phyloP scores from a whole-genome alignment of 2,113 vertebrate genomes.

The Ceyx melanurus region DNA sequence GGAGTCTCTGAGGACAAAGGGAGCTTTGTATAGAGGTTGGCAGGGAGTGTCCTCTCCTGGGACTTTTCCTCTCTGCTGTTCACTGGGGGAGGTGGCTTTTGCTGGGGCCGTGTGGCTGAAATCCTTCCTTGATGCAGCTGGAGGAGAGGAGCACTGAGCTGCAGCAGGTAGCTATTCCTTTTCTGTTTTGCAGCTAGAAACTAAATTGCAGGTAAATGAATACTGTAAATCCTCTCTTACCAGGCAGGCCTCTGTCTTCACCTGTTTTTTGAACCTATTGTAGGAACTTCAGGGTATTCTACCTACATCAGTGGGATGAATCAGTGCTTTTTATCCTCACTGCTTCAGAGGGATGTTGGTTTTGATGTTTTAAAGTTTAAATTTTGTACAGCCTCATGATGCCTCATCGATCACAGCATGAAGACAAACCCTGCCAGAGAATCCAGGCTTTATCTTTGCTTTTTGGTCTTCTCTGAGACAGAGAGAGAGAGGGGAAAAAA shows the following conservation, averaged over 20 bases:
- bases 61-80: background rate
- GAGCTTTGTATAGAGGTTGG: background rate
- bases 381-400: background rate
- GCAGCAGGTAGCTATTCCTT: background rate
- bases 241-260: background rate
- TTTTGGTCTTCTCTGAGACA: background rate
- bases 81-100: background rate
- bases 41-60: background rate
- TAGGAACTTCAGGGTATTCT: background rate
- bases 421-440: background rate
- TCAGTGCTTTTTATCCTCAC: background rate
- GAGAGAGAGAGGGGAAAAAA: background rate
- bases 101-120: fast-evolving
- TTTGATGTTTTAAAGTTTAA: background rate
- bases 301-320: background rate
- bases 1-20: background rate
- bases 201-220: background rate
- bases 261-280: background rate
- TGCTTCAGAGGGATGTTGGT: background rate
- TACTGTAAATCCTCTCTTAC: background rate
- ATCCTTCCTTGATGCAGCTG: background rate
- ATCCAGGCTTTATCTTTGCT: slow-evolving; percentile 3
- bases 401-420: background rate
- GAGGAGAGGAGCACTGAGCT: background rate
- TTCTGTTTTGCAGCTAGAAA: background rate